Evolutionary conservation across 2,113 vertebrate genomes (phyloP), one percentile per base, ranked within the genome.

Genomic region (Varanus salvator): DNA sequence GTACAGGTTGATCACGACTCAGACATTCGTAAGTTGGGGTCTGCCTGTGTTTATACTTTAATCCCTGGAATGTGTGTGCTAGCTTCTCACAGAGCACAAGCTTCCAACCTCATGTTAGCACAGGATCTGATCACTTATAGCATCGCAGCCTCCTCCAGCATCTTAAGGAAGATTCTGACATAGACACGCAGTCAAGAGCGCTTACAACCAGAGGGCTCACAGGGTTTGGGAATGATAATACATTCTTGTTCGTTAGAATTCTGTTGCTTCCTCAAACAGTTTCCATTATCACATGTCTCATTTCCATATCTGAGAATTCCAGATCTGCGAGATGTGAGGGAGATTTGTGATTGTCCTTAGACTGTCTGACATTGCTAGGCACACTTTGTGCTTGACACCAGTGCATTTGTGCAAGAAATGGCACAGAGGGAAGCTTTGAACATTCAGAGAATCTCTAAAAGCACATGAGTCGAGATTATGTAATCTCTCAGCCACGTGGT

Each of bases 271-370:
- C 80, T 92, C 54, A 86, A 92, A 93, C 29, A 87, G 54, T 89
- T 90, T 85, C 38, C 57, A 84, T 90, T 90, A 88, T 93, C 91
- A 92, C 85, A 94, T 90, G 76, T 89, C 87, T 96, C 82, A 94
- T 94, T 96, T 96, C 93, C 91, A 86, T 92, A 95, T 94, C 92
- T 95, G 81, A 95, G 90, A 84, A 90, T 91, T 76, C 44, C 29
- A 92, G 90, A 88, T 90, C 93, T 87, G 72, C 90, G 54, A 87
- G 88, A 93, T 93, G 81, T 88, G 90, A 95, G 88, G 86, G 81
- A 94, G 85, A 92, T 80, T 83, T 90, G 50, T 91, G 90, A 93
- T 93, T 94, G 92, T 93, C 92, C 91, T 94, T 90, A 90, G 85
- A 95, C 88, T 85, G 90, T 94, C 94, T 95, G 92, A 93, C 92